A percentile compares a stretch with the other conserved stretches of the same genome.
Evolutionary conservation across 1,140 invertebrate species (phyloP).

Genomic region (Hyles vespertilio): DNA sequence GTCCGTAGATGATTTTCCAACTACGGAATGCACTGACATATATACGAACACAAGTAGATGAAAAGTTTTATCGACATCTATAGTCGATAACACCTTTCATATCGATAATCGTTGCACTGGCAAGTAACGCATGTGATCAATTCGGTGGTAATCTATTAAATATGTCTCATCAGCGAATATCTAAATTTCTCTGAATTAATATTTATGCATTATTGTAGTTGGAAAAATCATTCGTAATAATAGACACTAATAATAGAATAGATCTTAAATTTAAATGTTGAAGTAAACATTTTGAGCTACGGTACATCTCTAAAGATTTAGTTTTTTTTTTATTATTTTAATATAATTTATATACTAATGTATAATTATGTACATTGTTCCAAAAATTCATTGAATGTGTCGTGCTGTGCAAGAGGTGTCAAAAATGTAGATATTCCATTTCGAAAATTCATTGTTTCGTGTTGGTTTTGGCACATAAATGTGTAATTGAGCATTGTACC

Average conservation of each 20-base stretch:
- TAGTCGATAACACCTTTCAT: neutral
- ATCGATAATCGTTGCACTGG: no score
- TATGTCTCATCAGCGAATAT: no score
- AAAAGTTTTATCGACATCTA: neutral
- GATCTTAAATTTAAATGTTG: constrained; percentile 58
- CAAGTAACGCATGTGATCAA: no score
- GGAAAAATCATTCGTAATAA: constrained; percentile 36
- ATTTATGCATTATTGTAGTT: constrained; percentile 26
- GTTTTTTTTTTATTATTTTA: constrained; percentile 23
- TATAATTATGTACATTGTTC: constrained; percentile 69
- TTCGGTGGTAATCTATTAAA: no score
- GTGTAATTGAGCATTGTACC: constrained; percentile 35
- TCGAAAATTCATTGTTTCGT: constrained; percentile 21
- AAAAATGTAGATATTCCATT: neutral
- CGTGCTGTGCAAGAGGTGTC: constrained; percentile 21
- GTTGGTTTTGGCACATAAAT: constrained; percentile 37
- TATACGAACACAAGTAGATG: neutral
- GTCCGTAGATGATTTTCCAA: constrained; percentile 38
- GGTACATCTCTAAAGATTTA: constrained; percentile 52
- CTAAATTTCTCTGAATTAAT: no score
- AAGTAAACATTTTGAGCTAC: constrained; percentile 68
- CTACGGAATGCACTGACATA: constrained; percentile 33
- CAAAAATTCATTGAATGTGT: constrained; percentile 42
- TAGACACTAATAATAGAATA: constrained; percentile 46
- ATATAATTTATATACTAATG: constrained; percentile 52